Percentiles rank a stretch among this genome's conserved stretches.
Conservation (phyloP, 2,113 vertebrate species). For the Rhea americana region DNA sequence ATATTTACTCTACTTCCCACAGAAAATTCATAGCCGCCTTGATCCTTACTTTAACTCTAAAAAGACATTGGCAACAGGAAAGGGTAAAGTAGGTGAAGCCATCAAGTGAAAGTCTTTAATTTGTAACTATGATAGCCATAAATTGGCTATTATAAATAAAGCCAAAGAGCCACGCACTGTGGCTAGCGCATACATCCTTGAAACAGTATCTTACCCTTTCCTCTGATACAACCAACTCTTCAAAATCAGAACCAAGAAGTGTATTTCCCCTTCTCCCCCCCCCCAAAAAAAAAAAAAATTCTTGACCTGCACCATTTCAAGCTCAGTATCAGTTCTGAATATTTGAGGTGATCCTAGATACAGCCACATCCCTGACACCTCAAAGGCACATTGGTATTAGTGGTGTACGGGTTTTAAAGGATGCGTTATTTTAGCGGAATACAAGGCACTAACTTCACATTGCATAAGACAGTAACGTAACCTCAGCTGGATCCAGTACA, state of each 20-base stretch:
- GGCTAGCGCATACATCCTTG: too few species aligned
- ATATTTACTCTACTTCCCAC: neutral
- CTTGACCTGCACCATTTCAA: neutral
- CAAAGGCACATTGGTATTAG: neutral
- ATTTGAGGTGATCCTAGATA: neutral
- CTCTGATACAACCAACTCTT: neutral
- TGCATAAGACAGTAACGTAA: neutral
- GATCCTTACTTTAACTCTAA: neutral
- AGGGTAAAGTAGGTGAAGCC: neutral
- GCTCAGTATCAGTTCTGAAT: neutral
- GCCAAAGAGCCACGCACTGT: too few species aligned
- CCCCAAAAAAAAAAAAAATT: too few species aligned
- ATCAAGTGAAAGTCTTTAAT: neutral
- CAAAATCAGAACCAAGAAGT: neutral
- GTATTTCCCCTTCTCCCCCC: neutral
- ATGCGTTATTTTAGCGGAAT: neutral
- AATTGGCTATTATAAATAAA: too few species aligned
- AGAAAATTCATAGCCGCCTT: neutral
- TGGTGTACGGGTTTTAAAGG: fast-evolving
- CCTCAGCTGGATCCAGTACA: neutral
- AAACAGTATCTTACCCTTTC: neutral
- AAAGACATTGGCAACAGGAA: neutral
- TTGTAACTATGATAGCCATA: too few species aligned
- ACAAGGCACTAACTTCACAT: neutral
- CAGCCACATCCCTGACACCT: neutral